Percentiles rank a stretch among this genome's conserved stretches.
Evolutionary conservation across 1,140 invertebrate species (phyloP).

Genomic region (Penaeus vannamei): DNA sequence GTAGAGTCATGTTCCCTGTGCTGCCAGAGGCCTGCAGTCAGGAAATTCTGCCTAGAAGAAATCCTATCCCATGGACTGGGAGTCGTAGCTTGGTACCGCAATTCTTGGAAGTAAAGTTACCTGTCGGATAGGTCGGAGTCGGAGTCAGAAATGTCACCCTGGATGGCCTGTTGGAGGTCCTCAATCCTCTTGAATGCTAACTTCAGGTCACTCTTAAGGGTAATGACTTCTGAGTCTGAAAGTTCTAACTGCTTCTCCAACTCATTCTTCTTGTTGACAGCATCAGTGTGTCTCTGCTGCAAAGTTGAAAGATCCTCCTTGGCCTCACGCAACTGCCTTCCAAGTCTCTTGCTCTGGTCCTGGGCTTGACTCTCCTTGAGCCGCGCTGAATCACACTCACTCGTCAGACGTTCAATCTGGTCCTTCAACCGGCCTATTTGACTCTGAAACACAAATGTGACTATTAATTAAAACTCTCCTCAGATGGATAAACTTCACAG

Average conservation of each 20-base stretch:
- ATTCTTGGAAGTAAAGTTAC: constrained; percentile 50
- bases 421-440: constrained; percentile 88
- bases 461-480: not conserved
- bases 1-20: not conserved
- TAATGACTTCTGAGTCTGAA: constrained; percentile 72
- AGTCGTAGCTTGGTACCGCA: constrained; percentile 2
- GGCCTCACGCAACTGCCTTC: constrained; percentile 77
- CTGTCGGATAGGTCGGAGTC: constrained; percentile 67
- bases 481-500: not conserved
- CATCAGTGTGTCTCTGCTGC: constrained; percentile 81
- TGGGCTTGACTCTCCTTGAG: constrained; percentile 82
- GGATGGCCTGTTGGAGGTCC: constrained; percentile 87
- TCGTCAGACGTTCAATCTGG: constrained; percentile 83
- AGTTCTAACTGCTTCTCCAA: constrained; percentile 79
- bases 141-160: constrained; percentile 73
- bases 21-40: no score
- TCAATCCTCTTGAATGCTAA: constrained; percentile 87
- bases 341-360: constrained; percentile 81
- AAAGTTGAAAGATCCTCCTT: constrained; percentile 81
- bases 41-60: not conserved
- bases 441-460: constrained; percentile 70
- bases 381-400: constrained; percentile 81
- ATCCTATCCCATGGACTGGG: not conserved
- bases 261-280: constrained; percentile 79
- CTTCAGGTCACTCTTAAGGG: constrained; percentile 79